Base-by-base conservation (phyloP, 2,888 invertebrate genomes). In the Hedya salicella region DNA sequence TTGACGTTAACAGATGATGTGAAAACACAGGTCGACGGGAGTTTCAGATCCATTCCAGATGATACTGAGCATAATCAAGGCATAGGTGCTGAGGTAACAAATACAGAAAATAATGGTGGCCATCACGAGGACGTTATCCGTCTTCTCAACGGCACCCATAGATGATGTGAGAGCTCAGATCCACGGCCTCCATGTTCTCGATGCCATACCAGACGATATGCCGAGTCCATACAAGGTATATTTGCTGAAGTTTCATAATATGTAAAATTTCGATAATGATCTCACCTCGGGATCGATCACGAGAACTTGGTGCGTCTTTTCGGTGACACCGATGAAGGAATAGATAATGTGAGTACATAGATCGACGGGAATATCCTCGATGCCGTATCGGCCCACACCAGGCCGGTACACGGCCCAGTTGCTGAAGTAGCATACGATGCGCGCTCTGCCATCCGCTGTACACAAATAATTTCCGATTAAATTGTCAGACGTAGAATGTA, bases 391-490 rank as follows among this genome's bases (percentile, higher is more conserved):
- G 0, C 97, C 97, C 9, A 96, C 87, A 3, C 95, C 97, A 0
- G 97, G 97, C 40, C 97, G 93, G 88, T 97, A 96, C 62, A 97
- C 94, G 9, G 97, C 97, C 97, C 96, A 96, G 85, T 96, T 96
- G 80, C 96, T 96, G 81, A 94, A 94, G 88, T 94, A 94, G 69
- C 93, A 93, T 76, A 93, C 93, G 78, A 94, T 85, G 71, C 94
- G 93, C 69, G 94, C 91, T 74, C 87, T 91, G 87, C 89, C 85
- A 79, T 88, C 88, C 84, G 86, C 89, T 91, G 21, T 14, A 6
- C 30, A 50, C 0, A 42, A 6, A 32, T 8, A 14, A 25, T 25
- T 25, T 6, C 25, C 25, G 5, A 25, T 25, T 6, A 6, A 25
- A 4, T 25, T 25, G 25, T 25, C 25, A 25, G 3, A 3, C 25